Percentiles rank a stretch among this genome's conserved stretches.
Evolutionary conservation across 2,113 vertebrate species (phyloP).

Genomic region (Eleginops maclovinus): DNA sequence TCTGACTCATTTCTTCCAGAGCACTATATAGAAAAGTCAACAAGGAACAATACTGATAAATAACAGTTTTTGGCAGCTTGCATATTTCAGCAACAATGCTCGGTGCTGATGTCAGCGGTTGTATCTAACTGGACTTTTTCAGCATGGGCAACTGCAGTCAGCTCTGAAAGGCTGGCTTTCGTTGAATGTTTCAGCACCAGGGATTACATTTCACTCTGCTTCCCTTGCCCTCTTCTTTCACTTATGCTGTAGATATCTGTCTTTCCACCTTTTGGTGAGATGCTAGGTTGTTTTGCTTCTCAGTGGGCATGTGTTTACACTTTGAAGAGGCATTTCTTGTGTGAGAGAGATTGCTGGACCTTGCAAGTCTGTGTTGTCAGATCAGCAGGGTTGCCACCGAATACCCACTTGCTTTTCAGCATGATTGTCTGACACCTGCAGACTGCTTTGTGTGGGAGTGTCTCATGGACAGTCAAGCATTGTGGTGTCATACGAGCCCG

Average conservation of each 20-base stretch:
- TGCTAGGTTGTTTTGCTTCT: neutral
- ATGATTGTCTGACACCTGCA: constrained; percentile 17
- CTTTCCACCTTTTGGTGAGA: neutral
- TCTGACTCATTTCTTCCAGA: constrained; percentile 2
- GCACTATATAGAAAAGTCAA: neutral
- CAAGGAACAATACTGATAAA: constrained; percentile 10
- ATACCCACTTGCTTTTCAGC: constrained; percentile 1
- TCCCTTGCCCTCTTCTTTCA: constrained; percentile 6
- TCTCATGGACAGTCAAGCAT: neutral
- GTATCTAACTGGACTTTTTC: constrained; percentile 38
- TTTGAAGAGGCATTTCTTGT: constrained; percentile 25
- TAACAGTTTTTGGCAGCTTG: constrained; percentile 17
- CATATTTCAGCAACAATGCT: constrained; percentile 28
- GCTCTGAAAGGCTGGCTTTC: neutral
- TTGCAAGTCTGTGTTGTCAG: neutral
- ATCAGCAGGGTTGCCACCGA: neutral
- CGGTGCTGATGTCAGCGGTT: constrained; percentile 45
- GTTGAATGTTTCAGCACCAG: constrained; percentile 3
- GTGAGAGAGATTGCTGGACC: neutral
- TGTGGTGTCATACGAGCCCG: constrained; percentile 1
- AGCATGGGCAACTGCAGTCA: constrained; percentile 19
- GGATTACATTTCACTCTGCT: constrained; percentile 15
- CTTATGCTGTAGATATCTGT: neutral
- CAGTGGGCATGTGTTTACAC: neutral
- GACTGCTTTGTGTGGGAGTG: neutral